phyloP scores from a whole-genome alignment of 2,888 invertebrate species.

The Oegoconia quadripuncta region DNA sequence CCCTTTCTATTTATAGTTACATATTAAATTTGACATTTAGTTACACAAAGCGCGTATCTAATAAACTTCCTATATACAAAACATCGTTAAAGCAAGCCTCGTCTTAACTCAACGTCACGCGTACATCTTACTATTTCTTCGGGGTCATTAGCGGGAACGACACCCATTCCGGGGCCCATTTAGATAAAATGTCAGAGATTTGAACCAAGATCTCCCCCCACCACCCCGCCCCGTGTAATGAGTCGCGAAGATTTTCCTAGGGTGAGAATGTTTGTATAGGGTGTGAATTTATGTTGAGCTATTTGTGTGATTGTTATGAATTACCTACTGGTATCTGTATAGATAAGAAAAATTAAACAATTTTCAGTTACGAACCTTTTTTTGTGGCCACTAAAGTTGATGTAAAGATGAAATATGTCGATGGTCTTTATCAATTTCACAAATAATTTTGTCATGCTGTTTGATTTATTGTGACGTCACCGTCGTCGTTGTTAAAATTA shows the following conservation, averaged over 20 bases:
- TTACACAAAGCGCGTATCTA: no score
- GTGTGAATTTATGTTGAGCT: constrained; percentile 64
- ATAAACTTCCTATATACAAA: no score
- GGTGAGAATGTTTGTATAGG: constrained; percentile 76
- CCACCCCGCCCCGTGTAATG: constrained; percentile 59
- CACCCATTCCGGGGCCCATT: constrained; percentile 75
- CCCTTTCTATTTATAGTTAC: no score
- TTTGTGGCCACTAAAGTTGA: no score
- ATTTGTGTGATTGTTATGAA: constrained; percentile 16
- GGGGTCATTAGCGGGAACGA: constrained; percentile 73
- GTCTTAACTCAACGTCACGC: constrained; percentile 9
- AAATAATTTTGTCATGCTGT: not conserved
- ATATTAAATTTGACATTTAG: no score
- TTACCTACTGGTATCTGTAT: not conserved
- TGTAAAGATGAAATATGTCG: no score
- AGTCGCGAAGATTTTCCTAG: constrained; percentile 75
- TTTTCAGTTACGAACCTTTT: no score
- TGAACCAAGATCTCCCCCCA: constrained; percentile 63
- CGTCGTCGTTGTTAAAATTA: no score
- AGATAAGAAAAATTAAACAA: no score
- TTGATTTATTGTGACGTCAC: not conserved
- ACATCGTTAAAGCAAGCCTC: not conserved
- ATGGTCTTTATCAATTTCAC: no score
- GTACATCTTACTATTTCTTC: constrained; percentile 70
- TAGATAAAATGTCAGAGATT: constrained; percentile 79